A percentile compares a stretch with the other conserved stretches of the same genome.
These are phyloP conservation scores for Lithophane socia DNA, from an alignment of 2,888 invertebrate species.

Conservation along the genomic window DNA sequence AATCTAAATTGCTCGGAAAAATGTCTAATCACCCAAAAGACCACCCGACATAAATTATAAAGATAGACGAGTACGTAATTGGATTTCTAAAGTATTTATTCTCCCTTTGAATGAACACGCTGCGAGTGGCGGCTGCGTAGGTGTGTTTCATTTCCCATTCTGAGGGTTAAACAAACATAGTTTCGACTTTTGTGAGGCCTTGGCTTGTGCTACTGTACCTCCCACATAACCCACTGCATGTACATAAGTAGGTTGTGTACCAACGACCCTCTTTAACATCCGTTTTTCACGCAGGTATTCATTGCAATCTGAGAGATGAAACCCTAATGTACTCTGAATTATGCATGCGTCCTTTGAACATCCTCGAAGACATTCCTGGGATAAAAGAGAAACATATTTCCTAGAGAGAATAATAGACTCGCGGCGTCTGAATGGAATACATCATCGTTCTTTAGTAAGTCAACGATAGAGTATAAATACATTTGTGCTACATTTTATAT, in stretches of 20 bases:
- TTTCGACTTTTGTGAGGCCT: slow-evolving; percentile 59
- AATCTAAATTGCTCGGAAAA: slow-evolving; percentile 62
- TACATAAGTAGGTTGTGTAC: slow-evolving; percentile 25
- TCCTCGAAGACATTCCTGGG: slow-evolving; percentile 56
- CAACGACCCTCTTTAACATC: slow-evolving; percentile 44
- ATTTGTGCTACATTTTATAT: slow-evolving; percentile 36
- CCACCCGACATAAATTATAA: slow-evolving; percentile 56
- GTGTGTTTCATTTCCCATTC: slow-evolving; percentile 62
- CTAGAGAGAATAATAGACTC: slow-evolving; percentile 57
- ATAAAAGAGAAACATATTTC: slow-evolving; percentile 62
- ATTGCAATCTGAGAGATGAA: slow-evolving; percentile 65
- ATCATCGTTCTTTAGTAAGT: slow-evolving; percentile 39
- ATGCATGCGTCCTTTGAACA: slow-evolving; percentile 67
- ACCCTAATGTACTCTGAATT: slow-evolving; percentile 71
- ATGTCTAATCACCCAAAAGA: slow-evolving; percentile 60
- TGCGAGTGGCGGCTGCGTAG: slow-evolving; percentile 39
- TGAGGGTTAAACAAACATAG: slow-evolving; percentile 65
- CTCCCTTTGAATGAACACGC: slow-evolving; percentile 41
- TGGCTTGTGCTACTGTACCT: slow-evolving; percentile 47
- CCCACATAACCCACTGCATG: slow-evolving; percentile 19
- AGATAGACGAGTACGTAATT: slow-evolving; percentile 61
- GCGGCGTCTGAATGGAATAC: slow-evolving; percentile 53
- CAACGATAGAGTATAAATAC: slow-evolving; percentile 21
- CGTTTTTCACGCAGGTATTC: slow-evolving; percentile 66
- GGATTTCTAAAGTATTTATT: slow-evolving; percentile 59